Conservation (phyloP, 1,140 invertebrate genomes). For the Drosophila nasuta region DNA sequence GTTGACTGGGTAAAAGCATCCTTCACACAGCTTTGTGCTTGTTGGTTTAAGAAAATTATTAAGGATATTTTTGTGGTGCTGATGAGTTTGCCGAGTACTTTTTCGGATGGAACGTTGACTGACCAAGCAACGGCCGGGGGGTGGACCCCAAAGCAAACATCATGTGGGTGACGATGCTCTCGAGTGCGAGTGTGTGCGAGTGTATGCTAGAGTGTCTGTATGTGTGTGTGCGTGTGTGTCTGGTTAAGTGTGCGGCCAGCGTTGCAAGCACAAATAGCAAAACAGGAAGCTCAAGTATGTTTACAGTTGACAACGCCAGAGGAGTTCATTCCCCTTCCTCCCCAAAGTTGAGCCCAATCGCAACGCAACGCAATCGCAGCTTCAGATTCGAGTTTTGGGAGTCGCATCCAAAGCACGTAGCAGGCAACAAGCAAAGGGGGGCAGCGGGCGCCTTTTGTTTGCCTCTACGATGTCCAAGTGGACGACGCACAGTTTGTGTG, state of each 20-base stretch:
- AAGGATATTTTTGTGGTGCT: constrained; percentile 84
- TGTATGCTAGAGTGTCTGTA: constrained; percentile 15
- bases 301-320: constrained; percentile 83
- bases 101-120: constrained; percentile 56
- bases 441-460: constrained; percentile 20
- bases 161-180: constrained; percentile 8
- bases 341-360: constrained; percentile 5
- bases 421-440: no score
- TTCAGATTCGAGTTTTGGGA: constrained; percentile 1
- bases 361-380: constrained; percentile 3
- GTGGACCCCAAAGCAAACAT: constrained; percentile 61
- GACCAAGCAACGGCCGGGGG: constrained; percentile 55
- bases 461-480: constrained; percentile 25
- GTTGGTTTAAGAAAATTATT: constrained; percentile 84
- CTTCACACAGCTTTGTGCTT: constrained; percentile 76
- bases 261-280: constrained; percentile 72
- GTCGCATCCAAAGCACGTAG: constrained; percentile 44
- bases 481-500: neutral
- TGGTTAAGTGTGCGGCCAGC: constrained; percentile 48
- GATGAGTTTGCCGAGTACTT: constrained; percentile 83
- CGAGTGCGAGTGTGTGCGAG: constrained; percentile 18
- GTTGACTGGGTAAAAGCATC: constrained; percentile 78
- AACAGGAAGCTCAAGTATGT: constrained; percentile 83
- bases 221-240: constrained; percentile 51
- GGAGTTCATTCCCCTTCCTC: constrained; percentile 14